These are phyloP conservation scores for Rhagologus leucostigma DNA, from an alignment of 2,113 vertebrate species.

Conservation along the genomic window DNA sequence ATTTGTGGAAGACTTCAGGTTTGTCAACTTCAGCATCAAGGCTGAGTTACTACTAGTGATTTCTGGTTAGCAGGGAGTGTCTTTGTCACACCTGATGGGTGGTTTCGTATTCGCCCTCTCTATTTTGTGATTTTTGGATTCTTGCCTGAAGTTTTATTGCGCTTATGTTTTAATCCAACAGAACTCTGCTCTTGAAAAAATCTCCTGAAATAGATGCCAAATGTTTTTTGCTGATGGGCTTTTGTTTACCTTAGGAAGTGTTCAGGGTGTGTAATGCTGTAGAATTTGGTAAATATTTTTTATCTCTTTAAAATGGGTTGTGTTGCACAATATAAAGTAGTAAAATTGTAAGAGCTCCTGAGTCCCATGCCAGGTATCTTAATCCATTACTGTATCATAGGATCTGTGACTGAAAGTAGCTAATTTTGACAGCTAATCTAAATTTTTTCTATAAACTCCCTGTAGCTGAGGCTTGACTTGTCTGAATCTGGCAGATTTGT, in stretches of 20 bases:
- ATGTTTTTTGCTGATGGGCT: neutral
- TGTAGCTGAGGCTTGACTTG: neutral
- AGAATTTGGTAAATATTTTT: neutral
- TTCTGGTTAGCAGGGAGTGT: neutral
- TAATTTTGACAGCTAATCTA: neutral
- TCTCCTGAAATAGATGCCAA: neutral
- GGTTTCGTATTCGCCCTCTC: neutral
- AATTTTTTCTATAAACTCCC: neutral
- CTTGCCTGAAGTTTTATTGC: neutral
- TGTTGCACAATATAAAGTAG: neutral
- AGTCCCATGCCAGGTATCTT: accelerated
- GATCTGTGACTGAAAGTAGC: neutral
- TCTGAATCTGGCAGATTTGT: neutral
- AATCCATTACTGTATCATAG: neutral
- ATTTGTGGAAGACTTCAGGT: neutral
- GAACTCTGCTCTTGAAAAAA: neutral
- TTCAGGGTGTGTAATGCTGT: neutral
- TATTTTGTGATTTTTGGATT: neutral
- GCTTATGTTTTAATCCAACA: neutral
- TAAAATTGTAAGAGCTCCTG: neutral
- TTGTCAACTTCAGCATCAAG: neutral
- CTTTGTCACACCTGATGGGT: neutral
- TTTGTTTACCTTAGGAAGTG: neutral
- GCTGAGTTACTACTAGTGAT: neutral
- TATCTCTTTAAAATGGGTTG: neutral